Conservation (phyloP, 2,113 vertebrate species). For the Eolophus roseicapilla region DNA sequence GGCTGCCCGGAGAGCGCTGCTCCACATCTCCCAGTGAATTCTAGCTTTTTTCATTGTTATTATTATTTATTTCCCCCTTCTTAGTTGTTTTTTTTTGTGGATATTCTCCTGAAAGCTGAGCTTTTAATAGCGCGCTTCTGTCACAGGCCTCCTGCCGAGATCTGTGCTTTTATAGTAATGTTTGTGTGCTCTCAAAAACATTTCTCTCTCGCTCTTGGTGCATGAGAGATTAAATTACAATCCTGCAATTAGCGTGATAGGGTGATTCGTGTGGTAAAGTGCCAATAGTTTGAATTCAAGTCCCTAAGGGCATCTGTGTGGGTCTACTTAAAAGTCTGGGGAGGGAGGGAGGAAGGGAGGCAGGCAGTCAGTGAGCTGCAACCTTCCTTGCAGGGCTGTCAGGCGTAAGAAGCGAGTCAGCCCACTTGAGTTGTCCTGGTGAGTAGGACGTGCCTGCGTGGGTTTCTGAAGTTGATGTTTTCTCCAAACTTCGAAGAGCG, state of each 20-base stretch:
- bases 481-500: accelerated
- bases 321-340: background rate
- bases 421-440: background rate
- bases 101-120: background rate
- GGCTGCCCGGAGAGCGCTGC: background rate
- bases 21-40: background rate
- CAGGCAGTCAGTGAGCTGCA: background rate
- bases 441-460: accelerated
- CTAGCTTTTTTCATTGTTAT: background rate
- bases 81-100: too few relatives aligned
- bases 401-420: background rate
- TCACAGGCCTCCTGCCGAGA: background rate
- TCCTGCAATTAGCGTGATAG: background rate
- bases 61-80: background rate
- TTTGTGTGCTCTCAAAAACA: background rate
- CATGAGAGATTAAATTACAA: background rate
- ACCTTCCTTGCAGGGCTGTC: background rate
- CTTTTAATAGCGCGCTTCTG: background rate
- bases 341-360: background rate
- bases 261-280: background rate
- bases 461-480: background rate
- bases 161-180: background rate
- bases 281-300: background rate
- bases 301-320: background rate
- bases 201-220: background rate